Base-by-base conservation (phyloP, 1,140 invertebrate species). In the Cydia strobilella region DNA sequence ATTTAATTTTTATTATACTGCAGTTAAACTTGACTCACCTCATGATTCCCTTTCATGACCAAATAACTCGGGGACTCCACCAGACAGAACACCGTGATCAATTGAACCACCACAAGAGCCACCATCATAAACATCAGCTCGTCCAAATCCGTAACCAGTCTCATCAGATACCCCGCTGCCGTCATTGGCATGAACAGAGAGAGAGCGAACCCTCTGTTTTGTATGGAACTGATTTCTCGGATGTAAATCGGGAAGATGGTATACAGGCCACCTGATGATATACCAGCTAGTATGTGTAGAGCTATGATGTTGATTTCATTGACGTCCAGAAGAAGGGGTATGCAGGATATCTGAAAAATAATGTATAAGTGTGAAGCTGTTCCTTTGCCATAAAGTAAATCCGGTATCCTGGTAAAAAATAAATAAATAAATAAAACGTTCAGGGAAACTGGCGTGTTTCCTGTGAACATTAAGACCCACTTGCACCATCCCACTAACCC, bases 61-160 rank as follows among this genome's bases (percentile, higher is more conserved):
- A 86, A 83, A 75, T 85, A 90, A 48, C 82, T 81, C 0, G 89
- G 89, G 1, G 84, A 85, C 74, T 91, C 89, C n/a, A 87, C 63
- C 15, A 88, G 72, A 45, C 84, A 25, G 35, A 87, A 76, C 6
- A 91, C 78, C 10, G 79, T 77, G 6, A 90, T 31, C 5, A 91
- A 80, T 72, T 90, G 83, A 2, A 86, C n/a, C 71, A 83, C 73
- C 12, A 91, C 86, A 31, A 89, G 18, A 0, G 76, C 82, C 1
- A 80, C 77, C 82, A 88, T 83, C 65, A 86, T 13, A 20, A 86
- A 90, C 74, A 86, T 74, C 69, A 86, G 77, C 5, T 77, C 75
- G 65, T 90, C 89, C 7, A 79, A 62, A 35, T 72, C 73, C 62
- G 87, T 79, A 4, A 76, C 81, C 72, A 89, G 59, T 35, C 80